Base-by-base conservation (phyloP, 2,888 invertebrate species). In the Catocala fraxini region DNA sequence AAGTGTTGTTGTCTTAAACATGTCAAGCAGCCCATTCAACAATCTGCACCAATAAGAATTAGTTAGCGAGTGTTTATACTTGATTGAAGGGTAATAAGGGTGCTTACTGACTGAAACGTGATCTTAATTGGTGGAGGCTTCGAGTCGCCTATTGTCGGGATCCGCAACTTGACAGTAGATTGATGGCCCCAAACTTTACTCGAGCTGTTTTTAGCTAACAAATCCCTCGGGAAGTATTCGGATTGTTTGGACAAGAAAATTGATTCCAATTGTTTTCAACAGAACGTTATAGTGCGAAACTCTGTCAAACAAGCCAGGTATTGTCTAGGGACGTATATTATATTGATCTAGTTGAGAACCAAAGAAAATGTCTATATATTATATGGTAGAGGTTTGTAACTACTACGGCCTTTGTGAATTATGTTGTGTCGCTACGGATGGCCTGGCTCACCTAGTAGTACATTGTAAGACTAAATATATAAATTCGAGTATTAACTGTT, bases 11-110 rank as follows among this genome's bases (percentile, higher is more conserved):
- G 25, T 25, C 25, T 25, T 25, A 25, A 25, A 39, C 7, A 39
- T 39, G 4, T 39, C 9, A 39, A 39, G 9, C 35, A 39, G 35
- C 35, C 11, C 25, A n/a, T 34, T 48, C 34, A 33, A 52, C 47
- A 46, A 52, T 52, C 46, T 47, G 46, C 46, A 10, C 46, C 12
- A 52, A 58, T 25, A 39, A 41, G 46, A 46, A 52, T 52, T 58
- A 52, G 48, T 42, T 68, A 34, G 35, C 15, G 6, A 69, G 55
- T 48, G 33, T 67, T 60, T 54, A 55, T 25, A 54, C 54, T 63
- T 63, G 64, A 75, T 66, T 72, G 70, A 72, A 72, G 63, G 59
- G 33, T 55, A 63, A 70, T 72, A 63, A 68, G 70, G 72, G 65
- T 65, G 63, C 62, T 70, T 49, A 60, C 55, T 48, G 60, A 59